Conservation (phyloP, 1,140 invertebrate species). For the Drosophila tsacasi region DNA sequence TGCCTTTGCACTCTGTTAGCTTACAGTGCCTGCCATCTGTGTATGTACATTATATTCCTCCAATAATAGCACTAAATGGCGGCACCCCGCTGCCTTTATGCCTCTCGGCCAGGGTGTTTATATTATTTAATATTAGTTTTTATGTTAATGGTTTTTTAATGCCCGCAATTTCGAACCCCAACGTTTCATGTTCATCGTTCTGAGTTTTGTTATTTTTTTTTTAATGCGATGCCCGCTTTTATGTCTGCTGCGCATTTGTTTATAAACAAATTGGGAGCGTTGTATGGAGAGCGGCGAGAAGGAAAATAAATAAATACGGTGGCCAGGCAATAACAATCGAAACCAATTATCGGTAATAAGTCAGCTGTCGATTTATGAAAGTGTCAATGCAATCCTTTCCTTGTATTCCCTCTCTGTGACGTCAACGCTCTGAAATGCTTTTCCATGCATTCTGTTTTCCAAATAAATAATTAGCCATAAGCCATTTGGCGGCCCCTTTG, state of each 20-base stretch:
- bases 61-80: constrained; percentile 7
- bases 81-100: constrained; percentile 28
- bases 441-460: constrained; percentile 46
- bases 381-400: constrained; percentile 74
- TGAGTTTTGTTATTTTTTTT: constrained; percentile 15
- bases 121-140: constrained; percentile 73
- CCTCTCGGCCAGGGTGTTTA: constrained; percentile 27
- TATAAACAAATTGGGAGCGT: constrained; percentile 66
- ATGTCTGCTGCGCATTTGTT: constrained; percentile 75
- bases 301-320: constrained; percentile 49
- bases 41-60: neutral
- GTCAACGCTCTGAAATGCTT: constrained; percentile 51
- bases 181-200: constrained; percentile 47
- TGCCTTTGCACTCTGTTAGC: constrained; percentile 41
- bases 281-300: constrained; percentile 11
- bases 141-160: constrained; percentile 70
- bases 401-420: constrained; percentile 48
- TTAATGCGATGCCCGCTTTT: constrained; percentile 47
- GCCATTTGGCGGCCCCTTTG: constrained; percentile 53
- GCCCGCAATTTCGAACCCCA: constrained; percentile 32
- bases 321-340: constrained; percentile 66
- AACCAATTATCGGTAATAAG: constrained; percentile 79
- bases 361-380: constrained; percentile 78
- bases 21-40: constrained; percentile 16
- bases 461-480: constrained; percentile 72